These are phyloP conservation scores for Bacillus rossius DNA, from an alignment of 1,140 invertebrate species.

Conservation along the genomic window DNA sequence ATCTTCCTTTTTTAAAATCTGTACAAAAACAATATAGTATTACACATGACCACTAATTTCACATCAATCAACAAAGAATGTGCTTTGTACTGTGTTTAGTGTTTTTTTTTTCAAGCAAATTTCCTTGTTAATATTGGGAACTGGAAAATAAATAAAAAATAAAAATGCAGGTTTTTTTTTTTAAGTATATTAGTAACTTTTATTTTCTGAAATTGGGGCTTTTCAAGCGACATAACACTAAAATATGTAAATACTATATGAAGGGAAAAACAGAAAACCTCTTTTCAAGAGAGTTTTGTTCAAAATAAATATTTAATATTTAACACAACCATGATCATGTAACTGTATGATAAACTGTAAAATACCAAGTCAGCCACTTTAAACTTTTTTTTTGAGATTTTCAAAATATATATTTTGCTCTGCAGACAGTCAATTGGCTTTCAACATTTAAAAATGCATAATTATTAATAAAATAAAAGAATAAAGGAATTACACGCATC, in stretches of 20 bases:
- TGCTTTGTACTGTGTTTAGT: too few relatives aligned
- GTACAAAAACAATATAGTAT: too few relatives aligned
- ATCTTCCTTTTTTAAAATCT: too few relatives aligned
- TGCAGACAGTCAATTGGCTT: background rate
- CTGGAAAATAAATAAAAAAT: background rate
- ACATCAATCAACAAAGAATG: too few relatives aligned
- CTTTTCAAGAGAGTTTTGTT: constrained; percentile 23
- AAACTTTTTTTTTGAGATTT: constrained; percentile 1
- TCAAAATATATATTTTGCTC: background rate
- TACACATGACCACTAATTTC: too few relatives aligned
- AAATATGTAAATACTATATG: constrained; percentile 20
- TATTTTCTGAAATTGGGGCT: constrained; percentile 17
- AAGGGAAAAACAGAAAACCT: constrained; percentile 25
- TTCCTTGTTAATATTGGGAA: too few relatives aligned
- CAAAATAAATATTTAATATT: constrained; percentile 23
- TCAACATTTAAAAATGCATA: background rate
- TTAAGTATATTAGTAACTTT: constrained; percentile 11
- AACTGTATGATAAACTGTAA: constrained; percentile 9
- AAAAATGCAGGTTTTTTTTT: background rate
- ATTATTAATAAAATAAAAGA: background rate
- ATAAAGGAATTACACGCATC: too few relatives aligned
- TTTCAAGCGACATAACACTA: constrained; percentile 22
- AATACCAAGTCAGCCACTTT: background rate
- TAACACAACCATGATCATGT: constrained; percentile 7
- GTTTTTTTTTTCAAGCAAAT: too few relatives aligned